Evolutionary conservation across 2,888 invertebrate species (phyloP), one percentile per base, ranked within the genome.

Genomic region (Tricholauxania praeusta): DNA sequence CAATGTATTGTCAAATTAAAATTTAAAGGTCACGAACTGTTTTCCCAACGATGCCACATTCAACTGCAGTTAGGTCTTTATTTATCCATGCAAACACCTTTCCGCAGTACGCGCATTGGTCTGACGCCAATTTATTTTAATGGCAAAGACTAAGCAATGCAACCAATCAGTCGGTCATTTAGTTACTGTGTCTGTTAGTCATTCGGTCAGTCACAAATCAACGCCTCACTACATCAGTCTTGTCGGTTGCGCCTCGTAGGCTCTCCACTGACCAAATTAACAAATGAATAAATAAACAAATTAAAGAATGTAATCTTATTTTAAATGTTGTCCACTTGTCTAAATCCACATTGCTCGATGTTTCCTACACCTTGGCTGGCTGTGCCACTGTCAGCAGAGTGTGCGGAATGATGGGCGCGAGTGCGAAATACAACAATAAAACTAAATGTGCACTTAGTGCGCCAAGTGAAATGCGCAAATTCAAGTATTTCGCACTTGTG

Each of bases 141-240:
- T 12, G 17, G 17, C 14, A 17, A 19, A n/a, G n/a, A 12, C 48
- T 47, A 48, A 17, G 17, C 17, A 48, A 48, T 64, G 48, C 64
- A 48, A 14, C 49, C 39, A 39, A 10, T 39, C 39, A 39, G 7
- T 39, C 39, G 39, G 39, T 7, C 39, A 39, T 10, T 39, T 10
- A 10, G 39, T 39, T 10, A 39, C 39, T 39, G 10, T 39, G 7
- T 39, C 39, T 10, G 10, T 39, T 10, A 39, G 39, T 10, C 64
- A 64, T 48, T 64, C 64, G 19, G 64, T 28, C 64, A 49, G 64
- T 28, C 64, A 64, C 64, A 64, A 48, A 64, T 64, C 64, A 64
- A 22, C 64, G 64, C 48, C 64, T 64, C 64, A 49, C 22, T 64
- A 4, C 64, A 64, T 49, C 12, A 12, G 49, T 64, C 64, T 47